A percentile compares a stretch with the other conserved stretches of the same genome.
These are phyloP conservation scores for Pogonomyrmex californicus DNA, from an alignment of 1,140 invertebrate genomes.

Conservation along the genomic window DNA sequence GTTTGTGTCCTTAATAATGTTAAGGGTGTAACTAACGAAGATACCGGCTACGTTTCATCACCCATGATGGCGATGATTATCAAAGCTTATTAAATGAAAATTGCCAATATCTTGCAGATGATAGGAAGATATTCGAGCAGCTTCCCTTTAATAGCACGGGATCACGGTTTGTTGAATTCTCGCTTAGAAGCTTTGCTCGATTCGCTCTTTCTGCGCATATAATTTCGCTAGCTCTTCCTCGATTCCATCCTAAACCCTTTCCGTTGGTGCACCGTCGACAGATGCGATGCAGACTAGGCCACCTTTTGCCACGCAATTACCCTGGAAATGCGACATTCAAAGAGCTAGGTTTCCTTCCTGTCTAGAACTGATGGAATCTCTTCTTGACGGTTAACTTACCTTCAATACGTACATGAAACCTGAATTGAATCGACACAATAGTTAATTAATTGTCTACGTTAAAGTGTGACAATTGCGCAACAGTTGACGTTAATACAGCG, in stretches of 20 bases:
- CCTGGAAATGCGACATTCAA: slow-evolving; percentile 39
- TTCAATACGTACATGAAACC: not conserved
- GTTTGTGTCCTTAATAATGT: not conserved
- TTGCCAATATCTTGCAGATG: not conserved
- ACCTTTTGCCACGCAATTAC: slow-evolving; percentile 55
- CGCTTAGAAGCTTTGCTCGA: slow-evolving; percentile 19
- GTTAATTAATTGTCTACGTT: slow-evolving; percentile 22
- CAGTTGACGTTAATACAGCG: not conserved
- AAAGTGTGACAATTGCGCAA: not conserved
- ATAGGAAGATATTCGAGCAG: slow-evolving; percentile 27
- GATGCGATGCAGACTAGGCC: slow-evolving; percentile 27
- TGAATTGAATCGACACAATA: slow-evolving; percentile 5
- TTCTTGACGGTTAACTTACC: slow-evolving; percentile 4
- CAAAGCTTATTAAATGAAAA: not conserved
- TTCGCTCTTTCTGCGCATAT: slow-evolving; percentile 52
- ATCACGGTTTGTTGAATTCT: slow-evolving; percentile 49
- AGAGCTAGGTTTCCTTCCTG: slow-evolving; percentile 38
- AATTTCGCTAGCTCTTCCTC: slow-evolving; percentile 38
- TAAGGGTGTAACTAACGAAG: not conserved
- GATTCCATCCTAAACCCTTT: slow-evolving; percentile 37
- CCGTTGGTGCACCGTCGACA: slow-evolving; percentile 10
- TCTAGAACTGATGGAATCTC: slow-evolving; percentile 19
- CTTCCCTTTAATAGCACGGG: slow-evolving; percentile 31
- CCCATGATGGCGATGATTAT: not conserved
- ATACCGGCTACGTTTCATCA: not conserved